Evolutionary conservation across 2,888 invertebrate species (phyloP), one percentile per base, ranked within the genome.

Genomic region (Pyrgus malvae): DNA sequence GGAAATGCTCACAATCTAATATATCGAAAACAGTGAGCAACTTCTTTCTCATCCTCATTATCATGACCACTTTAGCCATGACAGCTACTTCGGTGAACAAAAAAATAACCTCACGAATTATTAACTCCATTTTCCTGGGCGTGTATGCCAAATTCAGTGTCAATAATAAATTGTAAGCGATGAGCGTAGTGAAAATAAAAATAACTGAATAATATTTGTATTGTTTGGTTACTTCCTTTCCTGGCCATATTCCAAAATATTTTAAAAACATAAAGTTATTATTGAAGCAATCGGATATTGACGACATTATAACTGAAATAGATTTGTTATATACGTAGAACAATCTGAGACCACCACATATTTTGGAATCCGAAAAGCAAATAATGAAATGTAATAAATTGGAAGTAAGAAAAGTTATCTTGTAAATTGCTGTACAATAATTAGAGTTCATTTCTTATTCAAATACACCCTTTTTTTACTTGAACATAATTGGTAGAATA

Each of bases 231-330:
- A 66, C 48, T 0, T 38, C 65, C 45, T 58, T 66, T 16, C 78
- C 80, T 1, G 76, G 66, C 83, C 83, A 85, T 31, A 83, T 21
- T 0, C 79, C 84, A 45, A 85, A 82, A 29, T 82, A 45, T 60
- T 76, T 79, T 62, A 76, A 76, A 45, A 60, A 62, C 27, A 68
- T 57, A 9, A 73, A 70, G 63, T 78, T 82, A 2, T 63, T 60
- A 31, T 73, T 66, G 55, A 84, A 86, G 48, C 74, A 68, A 19
- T 73, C 69, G 0, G 81, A 76, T 40, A 64, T 33, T 12, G 55
- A 41, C 27, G n/a, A 8, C 37, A 37, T 35, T 33, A 14, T 7
- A 31, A 31, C 14, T 14, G 12, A 2, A 27, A n/a, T 3, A 7
- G n/a, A n/a, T 9, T 21, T 21, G 21, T 21, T n/a, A n/a, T n/a